A percentile compares a stretch with the other conserved stretches of the same genome.
Evolutionary conservation across 2,797 vertebrate species (phyloP).

Genomic region (Ctenopoma multispine): DNA sequence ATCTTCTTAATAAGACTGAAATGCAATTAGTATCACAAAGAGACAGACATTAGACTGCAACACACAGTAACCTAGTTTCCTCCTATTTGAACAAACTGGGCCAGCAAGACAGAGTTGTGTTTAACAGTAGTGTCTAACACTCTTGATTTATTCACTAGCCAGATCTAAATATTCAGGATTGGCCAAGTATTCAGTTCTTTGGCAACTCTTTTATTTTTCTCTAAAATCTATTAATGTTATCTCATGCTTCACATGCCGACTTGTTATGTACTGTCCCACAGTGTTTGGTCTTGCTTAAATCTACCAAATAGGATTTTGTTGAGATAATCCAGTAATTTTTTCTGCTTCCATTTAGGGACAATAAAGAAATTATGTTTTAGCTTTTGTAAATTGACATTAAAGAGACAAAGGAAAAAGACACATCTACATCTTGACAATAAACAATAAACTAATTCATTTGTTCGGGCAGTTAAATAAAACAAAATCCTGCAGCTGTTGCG

Average conservation of each 20-base stretch:
- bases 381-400: not conserved
- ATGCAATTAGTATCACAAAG: not conserved
- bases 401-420: not conserved
- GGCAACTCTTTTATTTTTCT: not conserved
- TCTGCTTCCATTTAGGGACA: not conserved
- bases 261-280: not conserved
- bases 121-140: not conserved
- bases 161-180: conserved; percentile 1
- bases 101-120: not conserved
- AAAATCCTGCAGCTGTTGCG: not conserved
- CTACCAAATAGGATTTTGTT: not conserved
- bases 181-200: not conserved
- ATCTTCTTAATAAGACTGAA: not conserved
- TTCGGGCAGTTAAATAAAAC: not conserved
- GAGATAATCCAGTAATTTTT: not conserved
- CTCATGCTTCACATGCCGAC: not conserved
- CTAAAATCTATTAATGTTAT: not conserved
- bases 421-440: not conserved
- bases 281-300: not conserved
- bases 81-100: not conserved
- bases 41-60: not conserved
- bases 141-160: not conserved
- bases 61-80: conserved; percentile 6
- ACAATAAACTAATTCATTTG: not conserved
- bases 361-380: not conserved